Base-by-base conservation (phyloP, 2,113 vertebrate genomes). In the Ictalurus punctatus region DNA sequence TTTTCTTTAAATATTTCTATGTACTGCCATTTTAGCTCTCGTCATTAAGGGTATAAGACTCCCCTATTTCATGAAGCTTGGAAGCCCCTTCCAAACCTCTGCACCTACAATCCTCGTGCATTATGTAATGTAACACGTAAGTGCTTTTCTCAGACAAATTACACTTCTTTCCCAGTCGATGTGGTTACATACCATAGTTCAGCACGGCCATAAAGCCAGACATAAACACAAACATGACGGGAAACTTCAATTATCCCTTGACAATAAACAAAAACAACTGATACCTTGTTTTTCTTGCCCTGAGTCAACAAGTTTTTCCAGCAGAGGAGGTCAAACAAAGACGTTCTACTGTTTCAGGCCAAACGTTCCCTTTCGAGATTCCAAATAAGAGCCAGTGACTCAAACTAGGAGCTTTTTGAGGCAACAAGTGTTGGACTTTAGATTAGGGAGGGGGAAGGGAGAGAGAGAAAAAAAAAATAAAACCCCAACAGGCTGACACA, bases 301-400 rank as follows among this genome's bases (percentile, higher is more conserved):
- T 8, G 12, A 73, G 13, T 48, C 0, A 67, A 88, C 83, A 63
- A 78, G 85, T 86, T 13, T 88, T 91, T 85, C 85, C 27, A 84
- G 81, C 76, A 56, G n/a, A 84, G 37, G 0, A 88, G 6, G 67
- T 16, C 80, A 44, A 58, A 27, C 10, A 84, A 88, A 78, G 81
- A 27, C 30, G 25, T 30, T 67, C 73, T 73, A 79, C 80, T 40
- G 23, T 52, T 76, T 79, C 73, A 69, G 44, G n/a, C 21, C 27
- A 27, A 54, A 48, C 27, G 10, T 16, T 37, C 17, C 6, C 13
- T n/a, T 54, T 52, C 67, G 30, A 48, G 8, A 30, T 63, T n/a
- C 2, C 37, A 56, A 56, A 17, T 30, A 73, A 69, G 13, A n/a
- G 71, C 61, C 63, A 37, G 48, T 78, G 27, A 19, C 69, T 67